phyloP scores from a whole-genome alignment of 2,888 invertebrate genomes.

The Xanthostigma xanthostigma region DNA sequence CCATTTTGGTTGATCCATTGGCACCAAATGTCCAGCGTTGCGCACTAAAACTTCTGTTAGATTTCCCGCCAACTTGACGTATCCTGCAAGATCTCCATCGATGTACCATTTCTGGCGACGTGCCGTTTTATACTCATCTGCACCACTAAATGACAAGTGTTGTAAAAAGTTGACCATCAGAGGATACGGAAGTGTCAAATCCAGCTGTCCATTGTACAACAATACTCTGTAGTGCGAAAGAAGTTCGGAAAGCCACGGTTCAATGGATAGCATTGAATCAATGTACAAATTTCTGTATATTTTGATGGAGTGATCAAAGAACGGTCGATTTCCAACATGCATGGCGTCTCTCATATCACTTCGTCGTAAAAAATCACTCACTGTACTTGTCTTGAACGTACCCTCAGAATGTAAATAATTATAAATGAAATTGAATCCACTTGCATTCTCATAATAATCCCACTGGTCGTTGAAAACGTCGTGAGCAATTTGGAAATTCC shows the following conservation, averaged over 20 bases:
- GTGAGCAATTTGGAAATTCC: constrained; percentile 20
- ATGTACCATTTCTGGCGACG: constrained; percentile 47
- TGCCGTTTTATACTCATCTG: constrained; percentile 41
- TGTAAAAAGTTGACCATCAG: constrained; percentile 45
- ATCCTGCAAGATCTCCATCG: constrained; percentile 48
- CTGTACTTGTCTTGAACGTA: constrained; percentile 20
- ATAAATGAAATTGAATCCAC: constrained; percentile 54
- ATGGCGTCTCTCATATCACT: constrained; percentile 33
- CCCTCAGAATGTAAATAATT: constrained; percentile 48
- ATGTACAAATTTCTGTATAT: constrained; percentile 36
- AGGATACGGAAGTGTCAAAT: constrained; percentile 46
- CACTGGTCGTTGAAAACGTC: constrained; percentile 15
- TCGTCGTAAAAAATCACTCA: constrained; percentile 20
- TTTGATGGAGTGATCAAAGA: constrained; percentile 28
- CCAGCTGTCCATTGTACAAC: constrained; percentile 51
- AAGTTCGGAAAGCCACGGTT: constrained; percentile 29
- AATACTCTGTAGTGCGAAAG: constrained; percentile 36
- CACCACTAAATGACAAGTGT: constrained; percentile 44
- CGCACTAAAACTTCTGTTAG: constrained; percentile 51
- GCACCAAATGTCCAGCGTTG: constrained; percentile 53
- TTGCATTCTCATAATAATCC: constrained; percentile 46
- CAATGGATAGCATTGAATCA: constrained; percentile 44
- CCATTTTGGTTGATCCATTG: constrained; percentile 42
- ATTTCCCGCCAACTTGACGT: constrained; percentile 45
- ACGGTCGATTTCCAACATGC: constrained; percentile 45